Evolutionary conservation across 2,888 invertebrate species (phyloP), one percentile per base, ranked within the genome.

Genomic region (Metalampra italica): DNA sequence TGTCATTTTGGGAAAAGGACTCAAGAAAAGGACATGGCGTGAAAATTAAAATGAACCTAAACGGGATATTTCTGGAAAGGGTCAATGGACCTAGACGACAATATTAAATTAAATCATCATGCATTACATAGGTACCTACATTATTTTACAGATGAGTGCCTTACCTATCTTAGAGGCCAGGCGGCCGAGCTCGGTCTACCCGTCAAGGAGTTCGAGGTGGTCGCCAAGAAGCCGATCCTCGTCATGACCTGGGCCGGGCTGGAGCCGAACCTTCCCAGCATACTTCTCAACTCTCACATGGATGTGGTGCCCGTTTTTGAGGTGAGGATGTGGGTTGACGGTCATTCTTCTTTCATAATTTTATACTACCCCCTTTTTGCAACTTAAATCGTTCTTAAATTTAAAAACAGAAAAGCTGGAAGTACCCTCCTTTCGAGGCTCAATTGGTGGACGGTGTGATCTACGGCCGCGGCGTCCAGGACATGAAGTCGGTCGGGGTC

Each of bases 241-340:
- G 87, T 97, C 41, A 91, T 98, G 81, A 95, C 95, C 57, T 96
- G 97, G 95, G 68, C 74, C 45, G 98, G 98, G 29, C 90, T 84
- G 0, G 91, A 96, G 43, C 95, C 96, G 0, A 69, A 82, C 0
- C 76, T 95, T 52, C 92, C 94, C 0, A 86, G 94, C 9, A 88
- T 99, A 44, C 78, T 98, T 51, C 91, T 98, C 12, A 98, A 98
- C 78, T 98, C 97, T 0, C 98, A 99, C 71, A 98, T 97, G 93
- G 98, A 99, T 76, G 98, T 98, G 1, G 98, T 98, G 0, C 98
- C 98, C 0, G 98, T 98, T 0, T 97, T 94, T 74, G 92, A 93
- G 57, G 97, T 97, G 78, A 91, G 84, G 22, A 22, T 46, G 22
- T 5, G 22, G 5, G 1, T 43, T 38, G 7, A n/a, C n/a, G n/a